Evolutionary conservation across 2,888 invertebrate genomes (phyloP).

Genomic region (Tanytarsus gracilentus): DNA sequence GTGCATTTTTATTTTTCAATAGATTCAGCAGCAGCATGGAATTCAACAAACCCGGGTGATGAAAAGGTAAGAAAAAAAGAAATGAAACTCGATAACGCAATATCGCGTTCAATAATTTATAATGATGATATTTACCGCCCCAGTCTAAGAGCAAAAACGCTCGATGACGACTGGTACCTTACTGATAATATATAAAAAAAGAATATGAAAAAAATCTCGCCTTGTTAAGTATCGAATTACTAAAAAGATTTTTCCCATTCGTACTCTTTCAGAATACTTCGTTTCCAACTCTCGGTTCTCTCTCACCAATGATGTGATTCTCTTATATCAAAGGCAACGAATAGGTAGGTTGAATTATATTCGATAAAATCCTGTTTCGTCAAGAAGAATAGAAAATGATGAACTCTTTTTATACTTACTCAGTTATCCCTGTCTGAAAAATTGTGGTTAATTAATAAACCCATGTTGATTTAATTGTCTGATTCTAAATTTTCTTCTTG

Average conservation of each 20-base stretch:
- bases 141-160: slow-evolving; percentile 22
- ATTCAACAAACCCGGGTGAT: neutral
- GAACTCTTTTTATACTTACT: slow-evolving; percentile 17
- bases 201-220: neutral
- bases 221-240: neutral
- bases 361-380: neutral
- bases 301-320: neutral
- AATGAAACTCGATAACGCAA: neutral
- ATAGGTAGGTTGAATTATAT: neutral
- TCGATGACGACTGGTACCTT: slow-evolving; percentile 27
- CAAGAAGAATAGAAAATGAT: slow-evolving; percentile 11
- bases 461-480: neutral
- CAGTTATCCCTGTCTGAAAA: slow-evolving; percentile 29
- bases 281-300: too few relatives aligned
- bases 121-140: slow-evolving; percentile 28
- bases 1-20: neutral
- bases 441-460: slow-evolving; percentile 9
- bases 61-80: slow-evolving; percentile 4
- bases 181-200: slow-evolving; percentile 13
- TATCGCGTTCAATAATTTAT: neutral
- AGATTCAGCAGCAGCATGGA: neutral
- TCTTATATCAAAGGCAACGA: neutral
- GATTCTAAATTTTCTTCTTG: too few relatives aligned
- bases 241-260: slow-evolving; percentile 4
- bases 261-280: too few relatives aligned